These are phyloP conservation scores for Battus philenor DNA, from an alignment of 1,140 invertebrate genomes.

Conservation along the genomic window DNA sequence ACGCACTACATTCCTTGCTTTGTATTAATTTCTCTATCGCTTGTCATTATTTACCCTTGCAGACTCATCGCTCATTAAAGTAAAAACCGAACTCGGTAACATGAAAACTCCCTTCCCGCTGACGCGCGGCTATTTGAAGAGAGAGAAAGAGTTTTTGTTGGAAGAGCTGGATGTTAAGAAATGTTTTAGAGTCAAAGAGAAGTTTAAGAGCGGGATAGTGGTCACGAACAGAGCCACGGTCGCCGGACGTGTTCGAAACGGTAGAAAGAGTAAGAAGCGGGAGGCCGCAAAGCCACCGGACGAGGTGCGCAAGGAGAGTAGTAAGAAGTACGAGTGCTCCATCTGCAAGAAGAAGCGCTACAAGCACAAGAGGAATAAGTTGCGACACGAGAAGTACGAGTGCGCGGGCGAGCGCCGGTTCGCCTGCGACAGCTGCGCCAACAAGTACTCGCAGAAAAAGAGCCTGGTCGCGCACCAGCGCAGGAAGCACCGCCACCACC, in stretches of 20 bases:
- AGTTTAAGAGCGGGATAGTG: conserved; percentile 29
- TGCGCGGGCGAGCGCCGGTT: conserved; percentile 73
- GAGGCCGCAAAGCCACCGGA: conserved; percentile 4
- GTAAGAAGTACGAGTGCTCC: conserved; percentile 45
- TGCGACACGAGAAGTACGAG: conserved; percentile 68
- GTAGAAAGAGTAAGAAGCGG: conserved; percentile 26
- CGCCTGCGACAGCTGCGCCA: conserved; percentile 60
- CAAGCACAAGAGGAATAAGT: conserved; percentile 63
- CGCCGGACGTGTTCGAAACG: conserved; percentile 22
- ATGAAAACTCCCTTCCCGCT: conserved; percentile 62
- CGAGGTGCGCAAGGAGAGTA: conserved; percentile 21
- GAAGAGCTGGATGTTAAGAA: neutral
- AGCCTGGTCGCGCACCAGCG: conserved; percentile 66
- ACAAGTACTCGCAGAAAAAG: conserved; percentile 68
- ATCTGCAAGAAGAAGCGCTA: conserved; percentile 64
- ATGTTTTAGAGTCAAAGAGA: conserved; percentile 1
- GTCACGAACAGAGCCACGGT: conserved; percentile 25
- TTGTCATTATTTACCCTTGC: conserved; percentile 65
- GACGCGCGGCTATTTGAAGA: conserved; percentile 61
- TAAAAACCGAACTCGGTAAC: conserved; percentile 41
- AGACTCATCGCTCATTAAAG: conserved; percentile 42
- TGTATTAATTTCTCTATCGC: conserved; percentile 50
- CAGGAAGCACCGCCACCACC: conserved; percentile 48
- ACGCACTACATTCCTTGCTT: too few relatives aligned
- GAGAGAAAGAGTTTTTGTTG: conserved; percentile 21